phyloP scores from a whole-genome alignment of 2,888 invertebrate species.

The Drepana falcataria region DNA sequence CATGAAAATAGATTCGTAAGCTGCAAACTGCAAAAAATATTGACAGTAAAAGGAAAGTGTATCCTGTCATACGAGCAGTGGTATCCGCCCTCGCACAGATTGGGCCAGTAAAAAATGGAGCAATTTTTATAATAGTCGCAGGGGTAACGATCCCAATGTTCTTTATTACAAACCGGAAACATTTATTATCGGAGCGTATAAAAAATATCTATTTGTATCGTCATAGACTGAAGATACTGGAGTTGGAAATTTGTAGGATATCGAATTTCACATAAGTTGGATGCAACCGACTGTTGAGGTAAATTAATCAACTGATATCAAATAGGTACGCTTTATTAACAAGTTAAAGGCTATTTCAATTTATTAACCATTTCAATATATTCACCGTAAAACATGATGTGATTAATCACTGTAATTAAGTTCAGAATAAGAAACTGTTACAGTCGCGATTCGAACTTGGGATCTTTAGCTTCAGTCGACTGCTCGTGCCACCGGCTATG shows the following conservation, averaged over 20 bases:
- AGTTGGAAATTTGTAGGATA: not conserved
- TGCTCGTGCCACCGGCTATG: too few species aligned
- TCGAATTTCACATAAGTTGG: not conserved
- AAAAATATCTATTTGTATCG: conserved; percentile 37
- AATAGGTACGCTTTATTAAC: too few species aligned
- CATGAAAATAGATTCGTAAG: too few species aligned
- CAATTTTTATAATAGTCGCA: conserved; percentile 71
- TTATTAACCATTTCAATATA: too few species aligned
- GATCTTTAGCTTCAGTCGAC: too few species aligned
- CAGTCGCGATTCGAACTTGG: too few species aligned
- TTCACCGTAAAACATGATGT: too few species aligned
- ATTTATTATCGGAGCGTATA: conserved; percentile 61
- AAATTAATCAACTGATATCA: not conserved
- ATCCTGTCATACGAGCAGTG: conserved; percentile 72
- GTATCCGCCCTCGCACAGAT: conserved; percentile 71
- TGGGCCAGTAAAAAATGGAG: conserved; percentile 68
- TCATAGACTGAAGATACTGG: conserved; percentile 1
- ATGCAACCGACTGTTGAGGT: not conserved
- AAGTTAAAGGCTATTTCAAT: too few species aligned
- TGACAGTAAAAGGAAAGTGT: conserved; percentile 55
- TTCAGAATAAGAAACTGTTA: too few species aligned
- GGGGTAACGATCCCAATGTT: conserved; percentile 57
- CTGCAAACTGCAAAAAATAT: conserved; percentile 36
- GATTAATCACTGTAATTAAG: too few species aligned
- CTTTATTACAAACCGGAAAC: conserved; percentile 74